A percentile compares a stretch with the other conserved stretches of the same genome.
Evolutionary conservation across 2,113 vertebrate species (phyloP).

Genomic region (Myrmophylax atrothorax): DNA sequence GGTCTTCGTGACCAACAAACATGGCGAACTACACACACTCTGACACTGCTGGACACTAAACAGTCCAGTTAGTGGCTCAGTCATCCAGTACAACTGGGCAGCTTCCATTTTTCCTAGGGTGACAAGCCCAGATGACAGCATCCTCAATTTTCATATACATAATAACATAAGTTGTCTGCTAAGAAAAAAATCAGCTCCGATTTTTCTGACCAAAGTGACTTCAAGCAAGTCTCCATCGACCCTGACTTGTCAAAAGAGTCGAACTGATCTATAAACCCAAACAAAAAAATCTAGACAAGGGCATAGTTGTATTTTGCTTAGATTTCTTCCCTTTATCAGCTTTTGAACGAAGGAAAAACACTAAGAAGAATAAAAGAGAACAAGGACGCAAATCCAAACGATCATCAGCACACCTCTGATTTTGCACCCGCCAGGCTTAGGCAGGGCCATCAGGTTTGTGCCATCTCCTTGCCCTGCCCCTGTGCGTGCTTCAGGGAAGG

Average conservation of each 20-base stretch:
- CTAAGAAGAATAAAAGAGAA: background rate
- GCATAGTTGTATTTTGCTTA: background rate
- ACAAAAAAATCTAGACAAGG: background rate
- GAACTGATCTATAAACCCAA: background rate
- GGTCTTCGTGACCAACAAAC: background rate
- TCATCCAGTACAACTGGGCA: background rate
- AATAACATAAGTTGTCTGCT: background rate
- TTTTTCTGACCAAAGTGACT: slow-evolving; percentile 9
- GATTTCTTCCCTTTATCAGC: background rate
- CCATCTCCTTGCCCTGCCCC: background rate
- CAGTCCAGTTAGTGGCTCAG: background rate
- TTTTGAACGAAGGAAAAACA: background rate
- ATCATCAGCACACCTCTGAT: background rate
- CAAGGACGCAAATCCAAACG: background rate
- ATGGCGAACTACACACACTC: background rate
- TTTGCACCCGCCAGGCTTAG: background rate
- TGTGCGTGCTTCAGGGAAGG: background rate
- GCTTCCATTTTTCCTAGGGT: background rate
- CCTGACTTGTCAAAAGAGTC: background rate
- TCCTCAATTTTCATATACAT: background rate
- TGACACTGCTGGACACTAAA: background rate
- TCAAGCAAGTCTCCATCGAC: background rate
- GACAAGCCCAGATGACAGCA: background rate
- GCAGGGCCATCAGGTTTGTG: background rate
- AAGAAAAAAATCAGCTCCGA: background rate